A percentile compares a stretch with the other conserved stretches of the same genome.
Conservation (phyloP, 1,140 invertebrate species). For the Ceratosolen fusciceps region DNA sequence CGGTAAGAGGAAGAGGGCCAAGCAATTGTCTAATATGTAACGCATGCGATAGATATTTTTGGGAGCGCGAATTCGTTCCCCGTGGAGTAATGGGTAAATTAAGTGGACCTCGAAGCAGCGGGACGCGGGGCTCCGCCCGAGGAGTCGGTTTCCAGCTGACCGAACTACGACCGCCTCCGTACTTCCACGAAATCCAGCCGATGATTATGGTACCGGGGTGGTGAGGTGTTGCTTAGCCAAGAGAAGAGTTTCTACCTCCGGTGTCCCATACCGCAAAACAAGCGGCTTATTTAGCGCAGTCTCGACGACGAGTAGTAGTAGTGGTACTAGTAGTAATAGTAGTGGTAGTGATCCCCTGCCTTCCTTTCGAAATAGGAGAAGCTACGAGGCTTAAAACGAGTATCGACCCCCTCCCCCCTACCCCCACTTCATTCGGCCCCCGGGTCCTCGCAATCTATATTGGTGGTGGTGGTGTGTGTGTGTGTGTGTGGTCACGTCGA, state of each 20-base stretch:
- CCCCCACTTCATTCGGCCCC: not conserved
- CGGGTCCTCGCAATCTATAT: not conserved
- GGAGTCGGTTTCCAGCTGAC: not conserved
- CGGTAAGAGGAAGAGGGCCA: too few species aligned
- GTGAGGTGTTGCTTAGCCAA: not conserved
- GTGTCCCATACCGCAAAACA: conserved; percentile 21
- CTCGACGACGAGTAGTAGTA: too few species aligned
- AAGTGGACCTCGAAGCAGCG: too few species aligned
- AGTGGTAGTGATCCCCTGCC: too few species aligned
- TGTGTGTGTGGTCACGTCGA: not conserved
- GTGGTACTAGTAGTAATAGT: too few species aligned
- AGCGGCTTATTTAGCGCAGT: conserved; percentile 34
- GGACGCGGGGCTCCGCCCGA: not conserved
- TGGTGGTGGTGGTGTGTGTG: not conserved
- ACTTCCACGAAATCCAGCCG: conserved; percentile 19
- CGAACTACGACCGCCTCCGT: not conserved
- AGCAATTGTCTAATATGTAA: too few species aligned
- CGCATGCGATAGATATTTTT: too few species aligned
- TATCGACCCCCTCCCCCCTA: conserved; percentile 5
- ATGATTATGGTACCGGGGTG: conserved; percentile 32
- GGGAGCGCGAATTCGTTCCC: too few species aligned
- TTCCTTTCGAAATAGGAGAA: conserved; percentile 37
- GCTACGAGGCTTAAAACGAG: not conserved
- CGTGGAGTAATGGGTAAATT: too few species aligned
- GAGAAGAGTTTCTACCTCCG: not conserved